A percentile compares a stretch with the other conserved stretches of the same genome.
These are phyloP conservation scores for Amphiprion ocellaris DNA, from an alignment of 2,113 vertebrate genomes.

Conservation along the genomic window DNA sequence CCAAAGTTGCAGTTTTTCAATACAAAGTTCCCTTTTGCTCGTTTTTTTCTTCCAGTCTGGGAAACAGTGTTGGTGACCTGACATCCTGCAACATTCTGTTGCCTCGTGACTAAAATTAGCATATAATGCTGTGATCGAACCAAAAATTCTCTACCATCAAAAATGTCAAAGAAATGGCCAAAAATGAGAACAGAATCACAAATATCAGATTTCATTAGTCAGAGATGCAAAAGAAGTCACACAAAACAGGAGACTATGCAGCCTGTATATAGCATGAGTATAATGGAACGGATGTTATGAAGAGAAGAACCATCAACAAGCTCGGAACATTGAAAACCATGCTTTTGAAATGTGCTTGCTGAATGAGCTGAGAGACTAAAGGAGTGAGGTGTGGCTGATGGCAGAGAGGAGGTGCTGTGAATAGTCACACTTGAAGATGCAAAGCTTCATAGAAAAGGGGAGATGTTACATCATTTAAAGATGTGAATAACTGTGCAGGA, in stretches of 20 bases:
- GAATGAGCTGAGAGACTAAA: not conserved
- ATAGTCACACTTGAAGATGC: too few species aligned
- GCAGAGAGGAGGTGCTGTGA: too few species aligned
- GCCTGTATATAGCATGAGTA: not conserved
- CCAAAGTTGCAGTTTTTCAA: not conserved
- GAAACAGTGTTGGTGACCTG: not conserved
- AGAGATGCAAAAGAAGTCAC: not conserved
- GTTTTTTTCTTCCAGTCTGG: not conserved
- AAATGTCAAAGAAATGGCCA: not conserved
- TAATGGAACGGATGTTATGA: not conserved
- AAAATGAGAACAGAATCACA: not conserved
- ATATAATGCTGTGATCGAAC: not conserved
- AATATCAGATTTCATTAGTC: not conserved
- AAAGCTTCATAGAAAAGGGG: not conserved
- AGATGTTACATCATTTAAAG: not conserved
- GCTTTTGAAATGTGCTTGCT: not conserved
- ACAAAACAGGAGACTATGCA: not conserved
- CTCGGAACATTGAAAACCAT: not conserved
- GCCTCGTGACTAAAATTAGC: too few species aligned
- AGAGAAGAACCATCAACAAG: not conserved
- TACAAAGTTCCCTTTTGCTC: not conserved
- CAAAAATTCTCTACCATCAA: too few species aligned
- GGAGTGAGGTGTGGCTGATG: not conserved
- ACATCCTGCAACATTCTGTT: too few species aligned
- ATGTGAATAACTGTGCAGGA: not conserved